Evolutionary conservation across 2,797 vertebrate genomes (phyloP).

Genomic region (Tarsius wallacei): DNA sequence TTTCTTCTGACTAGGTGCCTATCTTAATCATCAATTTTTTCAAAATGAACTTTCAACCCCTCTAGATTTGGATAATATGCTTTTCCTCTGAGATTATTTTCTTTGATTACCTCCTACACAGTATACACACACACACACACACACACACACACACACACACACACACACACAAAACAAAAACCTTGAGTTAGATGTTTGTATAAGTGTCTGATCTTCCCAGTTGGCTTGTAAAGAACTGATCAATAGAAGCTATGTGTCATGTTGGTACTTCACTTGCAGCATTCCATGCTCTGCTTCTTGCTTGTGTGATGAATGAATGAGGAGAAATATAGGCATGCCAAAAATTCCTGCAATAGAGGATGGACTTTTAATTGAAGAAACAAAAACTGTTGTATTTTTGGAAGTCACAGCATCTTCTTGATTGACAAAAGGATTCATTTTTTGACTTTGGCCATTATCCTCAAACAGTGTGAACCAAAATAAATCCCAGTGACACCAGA

Average conservation of each 20-base stretch:
- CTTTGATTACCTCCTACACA: not conserved
- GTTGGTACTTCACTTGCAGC: not conserved
- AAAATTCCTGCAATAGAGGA: not conserved
- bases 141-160: not conserved
- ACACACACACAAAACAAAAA: not conserved
- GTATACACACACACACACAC: rapidly evolving
- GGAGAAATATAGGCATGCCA: not conserved
- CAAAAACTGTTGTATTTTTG: constrained; percentile 52
- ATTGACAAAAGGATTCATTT: constrained; percentile 8
- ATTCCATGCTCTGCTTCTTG: not conserved
- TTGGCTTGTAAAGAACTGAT: not conserved
- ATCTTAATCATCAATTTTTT: not conserved
- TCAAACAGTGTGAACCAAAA: not conserved
- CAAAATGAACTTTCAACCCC: not conserved
- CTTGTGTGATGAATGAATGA: not conserved
- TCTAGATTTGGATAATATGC: not conserved
- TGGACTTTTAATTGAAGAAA: constrained; percentile 35
- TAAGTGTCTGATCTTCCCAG: not conserved
- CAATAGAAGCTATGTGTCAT: not conserved
- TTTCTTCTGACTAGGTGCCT: not conserved
- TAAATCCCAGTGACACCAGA: not conserved
- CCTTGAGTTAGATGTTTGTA: not conserved
- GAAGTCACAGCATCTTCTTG: not conserved
- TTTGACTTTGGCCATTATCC: not conserved
- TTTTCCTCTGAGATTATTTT: not conserved